phyloP scores from a whole-genome alignment of 2,113 vertebrate genomes.

The Fulica atra region DNA sequence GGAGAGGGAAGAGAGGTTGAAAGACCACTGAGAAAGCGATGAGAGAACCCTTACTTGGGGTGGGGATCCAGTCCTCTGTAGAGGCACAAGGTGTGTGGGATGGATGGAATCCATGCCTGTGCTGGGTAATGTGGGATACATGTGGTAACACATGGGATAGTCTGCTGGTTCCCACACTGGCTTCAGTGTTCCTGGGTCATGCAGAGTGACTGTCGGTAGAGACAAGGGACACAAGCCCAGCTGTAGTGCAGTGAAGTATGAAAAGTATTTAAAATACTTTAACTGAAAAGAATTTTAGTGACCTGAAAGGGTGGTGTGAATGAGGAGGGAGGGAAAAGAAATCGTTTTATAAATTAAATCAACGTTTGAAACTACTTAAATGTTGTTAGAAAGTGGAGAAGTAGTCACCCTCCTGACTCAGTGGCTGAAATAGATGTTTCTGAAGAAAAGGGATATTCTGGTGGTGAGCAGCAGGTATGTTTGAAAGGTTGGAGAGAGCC shows the following conservation, averaged over 20 bases:
- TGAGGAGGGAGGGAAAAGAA: neutral
- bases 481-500: neutral
- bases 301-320: neutral
- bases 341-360: neutral
- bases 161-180: accelerated
- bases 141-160: neutral
- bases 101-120: neutral
- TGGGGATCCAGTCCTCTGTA: neutral
- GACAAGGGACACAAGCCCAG: neutral
- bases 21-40: neutral
- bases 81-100: neutral
- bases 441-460: neutral
- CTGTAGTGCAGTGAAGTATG: neutral
- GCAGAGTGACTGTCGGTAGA: neutral
- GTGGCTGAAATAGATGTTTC: neutral
- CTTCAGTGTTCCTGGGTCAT: accelerated
- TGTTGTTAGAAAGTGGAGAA: neutral
- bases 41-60: neutral
- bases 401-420: neutral
- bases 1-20: neutral
- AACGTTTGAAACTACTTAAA: neutral
- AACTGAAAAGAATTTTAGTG: too few relatives aligned
- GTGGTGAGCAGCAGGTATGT: neutral
- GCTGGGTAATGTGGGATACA: too few relatives aligned
- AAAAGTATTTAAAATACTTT: neutral